These are phyloP conservation scores for Synergus itoensis DNA, from an alignment of 2,888 invertebrate species.

Conservation along the genomic window DNA sequence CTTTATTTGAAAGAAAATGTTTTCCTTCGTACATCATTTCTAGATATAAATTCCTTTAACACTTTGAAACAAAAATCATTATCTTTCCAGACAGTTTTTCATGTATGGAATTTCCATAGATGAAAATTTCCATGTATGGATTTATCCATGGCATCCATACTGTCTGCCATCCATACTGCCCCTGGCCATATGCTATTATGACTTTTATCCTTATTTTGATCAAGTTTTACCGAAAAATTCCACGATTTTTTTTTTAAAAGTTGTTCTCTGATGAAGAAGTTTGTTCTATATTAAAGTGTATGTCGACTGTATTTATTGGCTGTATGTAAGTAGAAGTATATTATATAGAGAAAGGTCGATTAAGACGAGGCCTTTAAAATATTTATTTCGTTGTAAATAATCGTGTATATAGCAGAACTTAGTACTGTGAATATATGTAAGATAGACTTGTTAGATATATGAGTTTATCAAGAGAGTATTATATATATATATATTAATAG, in stretches of 20 bases:
- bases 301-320: constrained; percentile 56
- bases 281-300: constrained; percentile 46
- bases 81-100: no score
- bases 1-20: no score
- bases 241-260: background rate
- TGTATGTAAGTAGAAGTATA: constrained; percentile 47
- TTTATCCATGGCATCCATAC: no score
- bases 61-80: no score
- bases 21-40: no score
- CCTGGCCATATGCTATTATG: no score
- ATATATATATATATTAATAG: constrained; percentile 51
- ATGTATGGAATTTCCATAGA: no score
- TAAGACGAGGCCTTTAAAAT: constrained; percentile 55
- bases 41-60: no score
- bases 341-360: constrained; percentile 49
- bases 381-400: constrained; percentile 71
- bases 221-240: background rate
- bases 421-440: constrained; percentile 63
- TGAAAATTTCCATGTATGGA: no score
- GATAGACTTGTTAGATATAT: constrained; percentile 57
- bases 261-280: background rate
- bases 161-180: no score
- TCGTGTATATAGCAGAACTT: constrained; percentile 62
- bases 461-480: constrained; percentile 51
- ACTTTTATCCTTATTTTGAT: background rate